phyloP scores from a whole-genome alignment of 2,113 vertebrate species.

The Stegostoma tigrinum region DNA sequence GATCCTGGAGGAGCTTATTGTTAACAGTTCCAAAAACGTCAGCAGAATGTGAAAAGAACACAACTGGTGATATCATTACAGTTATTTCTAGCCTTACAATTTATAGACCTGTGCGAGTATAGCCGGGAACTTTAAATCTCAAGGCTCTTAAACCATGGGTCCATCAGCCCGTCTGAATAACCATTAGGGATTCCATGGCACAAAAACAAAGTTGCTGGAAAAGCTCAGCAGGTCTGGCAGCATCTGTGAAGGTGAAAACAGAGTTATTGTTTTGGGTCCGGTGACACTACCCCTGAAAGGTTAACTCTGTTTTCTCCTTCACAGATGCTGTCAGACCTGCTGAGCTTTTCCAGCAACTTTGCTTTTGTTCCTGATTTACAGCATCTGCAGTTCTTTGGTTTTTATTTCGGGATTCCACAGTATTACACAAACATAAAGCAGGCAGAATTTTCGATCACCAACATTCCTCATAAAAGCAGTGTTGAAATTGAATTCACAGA shows the following conservation, averaged over 20 bases:
- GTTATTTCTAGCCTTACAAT: background rate
- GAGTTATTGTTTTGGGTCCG: no score
- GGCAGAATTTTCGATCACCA: background rate
- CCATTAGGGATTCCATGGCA: background rate
- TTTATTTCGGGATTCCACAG: background rate
- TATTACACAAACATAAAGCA: background rate
- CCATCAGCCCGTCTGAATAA: background rate
- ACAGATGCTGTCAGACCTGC: no score
- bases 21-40: background rate
- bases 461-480: background rate
- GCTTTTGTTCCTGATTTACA: no score
- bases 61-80: constrained; percentile 22
- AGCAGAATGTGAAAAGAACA: background rate
- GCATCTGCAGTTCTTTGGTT: no score
- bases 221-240: no score
- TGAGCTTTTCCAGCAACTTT: no score
- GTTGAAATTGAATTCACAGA: constrained; percentile 2
- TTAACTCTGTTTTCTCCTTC: no score
- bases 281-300: no score
- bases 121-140: background rate
- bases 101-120: background rate
- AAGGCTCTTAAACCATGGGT: constrained; percentile 17
- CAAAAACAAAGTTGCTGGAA: no score
- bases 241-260: no score
- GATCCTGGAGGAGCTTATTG: background rate